These are phyloP conservation scores for Ceyx melanurus DNA, from an alignment of 2,113 vertebrate species.

Conservation along the genomic window DNA sequence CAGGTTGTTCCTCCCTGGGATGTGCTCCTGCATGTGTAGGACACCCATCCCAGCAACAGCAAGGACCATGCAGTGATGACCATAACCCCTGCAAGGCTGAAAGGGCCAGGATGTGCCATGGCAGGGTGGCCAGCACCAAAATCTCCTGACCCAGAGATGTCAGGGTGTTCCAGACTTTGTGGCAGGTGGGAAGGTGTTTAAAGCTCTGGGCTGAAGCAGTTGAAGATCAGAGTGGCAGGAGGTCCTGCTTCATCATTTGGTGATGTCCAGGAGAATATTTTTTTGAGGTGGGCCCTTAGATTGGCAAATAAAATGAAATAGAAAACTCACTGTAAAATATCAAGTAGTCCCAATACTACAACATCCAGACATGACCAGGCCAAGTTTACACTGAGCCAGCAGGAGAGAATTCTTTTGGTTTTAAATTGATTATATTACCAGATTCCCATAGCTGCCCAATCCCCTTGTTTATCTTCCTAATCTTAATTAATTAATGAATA, in stretches of 20 bases:
- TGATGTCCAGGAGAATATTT: not conserved
- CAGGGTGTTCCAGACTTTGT: not conserved
- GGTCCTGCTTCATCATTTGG: not conserved
- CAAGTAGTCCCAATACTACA: not conserved
- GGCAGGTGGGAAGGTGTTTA: not conserved
- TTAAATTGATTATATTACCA: not conserved
- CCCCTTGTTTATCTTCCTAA: conserved; percentile 53
- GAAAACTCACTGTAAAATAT: not conserved
- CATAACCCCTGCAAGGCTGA: not conserved
- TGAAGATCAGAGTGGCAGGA: not conserved
- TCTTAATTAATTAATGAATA: conserved; percentile 66
- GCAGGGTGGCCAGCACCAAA: not conserved
- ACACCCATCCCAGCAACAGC: not conserved
- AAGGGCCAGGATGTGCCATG: accelerated
- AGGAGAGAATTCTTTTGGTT: not conserved
- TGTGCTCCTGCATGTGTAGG: accelerated
- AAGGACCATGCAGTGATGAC: accelerated
- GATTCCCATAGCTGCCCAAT: conserved; percentile 10
- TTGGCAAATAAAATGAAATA: not conserved
- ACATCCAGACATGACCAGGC: not conserved
- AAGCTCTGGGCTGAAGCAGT: not conserved
- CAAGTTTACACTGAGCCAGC: not conserved
- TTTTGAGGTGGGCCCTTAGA: not conserved
- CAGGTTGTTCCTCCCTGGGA: not conserved
- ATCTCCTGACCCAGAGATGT: accelerated